These are phyloP conservation scores for Thalassarche chlororhynchos DNA, from an alignment of 2,113 vertebrate genomes.

Conservation along the genomic window DNA sequence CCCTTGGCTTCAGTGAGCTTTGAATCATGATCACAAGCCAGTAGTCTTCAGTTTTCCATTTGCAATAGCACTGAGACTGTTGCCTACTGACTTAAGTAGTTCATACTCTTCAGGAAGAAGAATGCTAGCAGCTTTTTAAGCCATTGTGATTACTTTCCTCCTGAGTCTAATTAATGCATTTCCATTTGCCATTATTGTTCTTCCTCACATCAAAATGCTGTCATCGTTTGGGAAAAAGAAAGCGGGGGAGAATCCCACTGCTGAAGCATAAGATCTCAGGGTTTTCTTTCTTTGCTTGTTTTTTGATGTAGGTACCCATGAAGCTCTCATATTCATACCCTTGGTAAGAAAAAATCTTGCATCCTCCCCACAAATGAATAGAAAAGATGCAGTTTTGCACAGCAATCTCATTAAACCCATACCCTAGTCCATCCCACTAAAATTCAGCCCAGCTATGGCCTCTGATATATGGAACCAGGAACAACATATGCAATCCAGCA, in stretches of 20 bases:
- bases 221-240: neutral
- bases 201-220: neutral
- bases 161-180: neutral
- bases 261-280: neutral
- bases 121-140: neutral
- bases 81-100: neutral
- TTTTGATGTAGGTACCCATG: neutral
- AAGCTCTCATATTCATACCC: neutral
- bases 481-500: neutral
- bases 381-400: neutral
- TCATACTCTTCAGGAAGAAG: neutral
- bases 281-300: neutral
- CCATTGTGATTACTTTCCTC: neutral
- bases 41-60: neutral
- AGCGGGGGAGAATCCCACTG: neutral
- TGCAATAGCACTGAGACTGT: neutral
- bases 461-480: neutral
- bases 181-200: neutral
- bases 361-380: neutral
- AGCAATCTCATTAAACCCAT: neutral
- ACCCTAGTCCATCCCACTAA: neutral
- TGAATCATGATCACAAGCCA: neutral
- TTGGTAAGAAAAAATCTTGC: neutral
- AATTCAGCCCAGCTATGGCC: neutral
- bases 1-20: neutral